Base-by-base conservation (phyloP, 2,113 vertebrate species). In the Lutjanus erythropterus region DNA sequence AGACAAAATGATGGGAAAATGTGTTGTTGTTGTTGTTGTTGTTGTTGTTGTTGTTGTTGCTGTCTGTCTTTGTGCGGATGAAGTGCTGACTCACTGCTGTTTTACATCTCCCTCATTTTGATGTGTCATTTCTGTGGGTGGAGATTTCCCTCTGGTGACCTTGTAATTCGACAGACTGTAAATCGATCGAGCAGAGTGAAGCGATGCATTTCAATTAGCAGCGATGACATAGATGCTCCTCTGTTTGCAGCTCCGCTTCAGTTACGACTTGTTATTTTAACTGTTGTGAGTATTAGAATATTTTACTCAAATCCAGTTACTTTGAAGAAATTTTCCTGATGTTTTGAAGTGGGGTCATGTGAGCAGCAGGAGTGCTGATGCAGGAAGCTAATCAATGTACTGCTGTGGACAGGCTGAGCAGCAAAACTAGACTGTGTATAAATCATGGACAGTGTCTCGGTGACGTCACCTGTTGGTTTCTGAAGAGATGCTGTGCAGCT, bases 181-280 rank as follows among this genome's bases (percentile, higher is more conserved):
- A 77, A 52, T 64, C 35, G 8, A 52, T 62, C 10, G 19, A 6
- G 6, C 21, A 3, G 11, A 18, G 37, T 6, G 41, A 21, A 61
- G 60, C 2, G 52, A 46, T 79, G 70, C 81, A 65, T 79, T 79
- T 74, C 62, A 78, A 56, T 78, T 49, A 72, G 55, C 16, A 0
- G 21, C 1, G 39, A 35, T 39, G 41, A 55, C n/a, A n/a, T n/a
- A n/a, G 39, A 15, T 3, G 31, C 23, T 39, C 21, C 0, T 21
- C 39, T 0, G 14, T 44, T 44, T 61, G 69, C 58, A 14, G 31
- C 39, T 62, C 55, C 5, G 7, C 60, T 64, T 21, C 23, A 68
- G 21, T 46, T 44, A n/a, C 7, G 29, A 39, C 16, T 52, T 9
- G 44, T 56, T 27, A 27, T 47, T 65, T 76, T 65, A 65, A 71